These are phyloP conservation scores for Megalopta genalis DNA, from an alignment of 1,140 invertebrate species.

Conservation along the genomic window DNA sequence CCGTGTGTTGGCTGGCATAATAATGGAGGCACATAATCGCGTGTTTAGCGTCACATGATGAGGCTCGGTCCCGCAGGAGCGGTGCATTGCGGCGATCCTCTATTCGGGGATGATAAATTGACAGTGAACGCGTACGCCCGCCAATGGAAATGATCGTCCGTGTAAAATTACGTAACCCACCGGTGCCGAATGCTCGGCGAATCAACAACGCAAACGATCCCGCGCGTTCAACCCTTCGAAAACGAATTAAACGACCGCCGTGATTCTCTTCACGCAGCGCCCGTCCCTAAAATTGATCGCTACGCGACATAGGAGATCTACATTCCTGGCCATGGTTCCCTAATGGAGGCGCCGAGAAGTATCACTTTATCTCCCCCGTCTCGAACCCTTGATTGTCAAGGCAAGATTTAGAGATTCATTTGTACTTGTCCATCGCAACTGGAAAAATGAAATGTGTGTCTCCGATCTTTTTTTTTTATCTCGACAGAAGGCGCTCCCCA, in stretches of 20 bases:
- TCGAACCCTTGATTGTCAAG: too few species aligned
- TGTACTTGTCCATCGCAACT: too few species aligned
- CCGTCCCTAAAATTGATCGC: background rate
- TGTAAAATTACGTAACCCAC: slow-evolving; percentile 55
- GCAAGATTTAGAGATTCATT: too few species aligned
- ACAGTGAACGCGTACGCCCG: slow-evolving; percentile 49
- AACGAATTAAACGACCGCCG: background rate
- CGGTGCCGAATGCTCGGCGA: background rate
- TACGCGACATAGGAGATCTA: background rate
- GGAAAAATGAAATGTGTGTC: too few species aligned
- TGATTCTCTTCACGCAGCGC: background rate
- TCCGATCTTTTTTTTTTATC: too few species aligned
- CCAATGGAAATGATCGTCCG: slow-evolving; percentile 48
- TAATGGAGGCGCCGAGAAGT: too few species aligned
- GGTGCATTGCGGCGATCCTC: slow-evolving; percentile 46
- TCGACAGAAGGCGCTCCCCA: too few species aligned
- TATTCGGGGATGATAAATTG: slow-evolving; percentile 61
- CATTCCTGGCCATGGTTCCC: too few species aligned
- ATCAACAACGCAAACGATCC: background rate
- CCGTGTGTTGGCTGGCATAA: slow-evolving; percentile 44
- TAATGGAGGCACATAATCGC: slow-evolving; percentile 59
- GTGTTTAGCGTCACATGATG: slow-evolving; percentile 57
- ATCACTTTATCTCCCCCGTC: too few species aligned
- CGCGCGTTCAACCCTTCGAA: background rate
- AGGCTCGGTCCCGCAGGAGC: slow-evolving; percentile 47